phyloP scores from a whole-genome alignment of 2,113 vertebrate genomes.

The Tetrax tetrax region DNA sequence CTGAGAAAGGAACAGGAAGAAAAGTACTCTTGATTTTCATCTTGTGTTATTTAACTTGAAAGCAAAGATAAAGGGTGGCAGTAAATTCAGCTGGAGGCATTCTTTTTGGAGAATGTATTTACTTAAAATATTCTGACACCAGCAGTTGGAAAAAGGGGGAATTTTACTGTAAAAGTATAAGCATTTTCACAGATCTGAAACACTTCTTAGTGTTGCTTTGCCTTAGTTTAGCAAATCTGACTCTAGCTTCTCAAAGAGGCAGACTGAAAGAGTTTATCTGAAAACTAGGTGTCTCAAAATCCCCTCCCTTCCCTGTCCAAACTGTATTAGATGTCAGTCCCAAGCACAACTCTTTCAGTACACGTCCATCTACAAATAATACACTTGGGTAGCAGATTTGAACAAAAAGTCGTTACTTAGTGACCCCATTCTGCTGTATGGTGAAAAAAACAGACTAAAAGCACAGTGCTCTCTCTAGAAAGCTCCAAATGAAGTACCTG shows the following conservation, averaged over 20 bases:
- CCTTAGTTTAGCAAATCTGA: neutral
- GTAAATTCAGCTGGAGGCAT: neutral
- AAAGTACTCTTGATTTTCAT: neutral
- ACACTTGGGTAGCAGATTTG: neutral
- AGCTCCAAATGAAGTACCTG: neutral
- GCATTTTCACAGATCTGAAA: neutral
- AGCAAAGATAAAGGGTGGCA: neutral
- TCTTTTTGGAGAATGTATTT: neutral
- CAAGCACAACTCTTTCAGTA: neutral
- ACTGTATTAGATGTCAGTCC: neutral
- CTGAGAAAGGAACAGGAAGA: neutral
- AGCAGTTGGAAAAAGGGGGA: neutral
- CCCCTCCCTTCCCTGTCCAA: neutral
- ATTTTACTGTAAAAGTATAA: neutral
- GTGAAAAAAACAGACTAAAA: neutral
- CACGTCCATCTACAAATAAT: neutral
- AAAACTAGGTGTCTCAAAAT: neutral
- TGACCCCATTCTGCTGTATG: neutral
- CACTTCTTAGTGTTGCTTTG: neutral
- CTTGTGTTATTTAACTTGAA: conserved; percentile 28
- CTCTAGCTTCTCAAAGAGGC: neutral
- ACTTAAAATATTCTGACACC: neutral
- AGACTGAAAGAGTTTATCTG: neutral
- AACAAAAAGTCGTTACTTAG: neutral
- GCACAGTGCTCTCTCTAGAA: neutral